Base-by-base conservation (phyloP, 2,888 invertebrate species). In the Helobdella robusta region DNA sequence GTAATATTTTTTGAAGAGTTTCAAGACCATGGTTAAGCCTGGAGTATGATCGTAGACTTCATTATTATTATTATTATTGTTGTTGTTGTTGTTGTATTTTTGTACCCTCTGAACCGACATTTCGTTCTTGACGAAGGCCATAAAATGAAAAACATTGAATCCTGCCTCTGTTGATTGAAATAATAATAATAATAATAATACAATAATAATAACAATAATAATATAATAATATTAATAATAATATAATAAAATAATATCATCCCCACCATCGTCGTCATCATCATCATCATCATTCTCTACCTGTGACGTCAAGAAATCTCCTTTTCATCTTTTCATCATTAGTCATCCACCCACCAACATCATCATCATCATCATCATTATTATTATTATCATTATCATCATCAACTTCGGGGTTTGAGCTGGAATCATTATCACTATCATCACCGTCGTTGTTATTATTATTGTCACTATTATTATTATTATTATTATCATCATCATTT, bases 81-180 rank as follows among this genome's bases (percentile, higher is more conserved):
- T 52, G 11, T 5, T 28, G 48, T 6, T 23, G 23, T 25, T 54
- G n/a, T 70, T 70, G 3, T 68, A n/a, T n/a, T n/a, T n/a, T n/a
- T n/a, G 70, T 28, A 71, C 73, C 28, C 6, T 25, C 48, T 66
- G 64, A 0, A 67, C 48, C 0, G 68, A 48, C 32, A n/a, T 50
- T 34, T 72, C 70, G 28, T 66, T 50, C 18, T 30, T 50, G 18
- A 70, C 70, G 62, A 71, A 69, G 2, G 76, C 70, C 72, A 78
- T 68, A 67, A 77, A 73, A 68, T 77, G 76, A 0, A 75, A 66
- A 4, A 74, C 70, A 11, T 74, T 75, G 61, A 70, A 74, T 67
- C 74, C 74, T 30, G 75, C 67, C 32, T 59, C 78, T 78, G 69
- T 5, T 59, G 34, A 11, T 59, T 5, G 32, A 4, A 18, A 23